phyloP scores from a whole-genome alignment of 1,140 invertebrate genomes.

The Tribolium castaneum region DNA sequence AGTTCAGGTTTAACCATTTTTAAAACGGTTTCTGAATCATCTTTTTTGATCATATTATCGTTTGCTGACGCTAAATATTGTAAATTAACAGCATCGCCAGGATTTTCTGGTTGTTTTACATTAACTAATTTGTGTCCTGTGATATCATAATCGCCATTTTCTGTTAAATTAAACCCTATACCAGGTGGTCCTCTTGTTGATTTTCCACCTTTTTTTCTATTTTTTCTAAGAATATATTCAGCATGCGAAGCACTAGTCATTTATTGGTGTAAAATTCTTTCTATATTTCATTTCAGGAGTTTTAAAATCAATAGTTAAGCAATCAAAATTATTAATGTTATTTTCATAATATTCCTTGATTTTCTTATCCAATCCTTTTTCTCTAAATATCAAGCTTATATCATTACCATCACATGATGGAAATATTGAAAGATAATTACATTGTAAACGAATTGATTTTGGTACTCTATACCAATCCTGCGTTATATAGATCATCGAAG shows the following conservation, averaged over 20 bases:
- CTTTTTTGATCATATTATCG: slow-evolving; percentile 9
- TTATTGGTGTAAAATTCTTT: slow-evolving; percentile 32
- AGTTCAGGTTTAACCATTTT: slow-evolving; percentile 42
- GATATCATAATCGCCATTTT: slow-evolving; percentile 41
- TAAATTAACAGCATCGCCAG: slow-evolving; percentile 39
- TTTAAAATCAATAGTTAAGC: slow-evolving; percentile 30
- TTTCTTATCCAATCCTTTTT: slow-evolving; percentile 43
- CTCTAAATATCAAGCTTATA: slow-evolving; percentile 44
- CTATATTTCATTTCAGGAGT: slow-evolving; percentile 37
- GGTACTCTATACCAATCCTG: slow-evolving; percentile 44
- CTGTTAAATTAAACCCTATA: slow-evolving; percentile 41
- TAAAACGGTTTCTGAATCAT: slow-evolving; percentile 35
- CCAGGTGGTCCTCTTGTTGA: slow-evolving; percentile 37
- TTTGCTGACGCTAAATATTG: not conserved
- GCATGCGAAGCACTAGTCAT: not conserved
- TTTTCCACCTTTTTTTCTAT: slow-evolving; percentile 39
- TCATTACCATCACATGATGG: slow-evolving; percentile 44
- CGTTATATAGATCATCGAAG: slow-evolving; percentile 38
- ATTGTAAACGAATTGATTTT: slow-evolving; percentile 44
- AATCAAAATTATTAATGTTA: slow-evolving; percentile 15
- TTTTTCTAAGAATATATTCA: slow-evolving; percentile 40
- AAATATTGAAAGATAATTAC: slow-evolving; percentile 46
- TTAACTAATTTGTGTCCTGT: slow-evolving; percentile 35
- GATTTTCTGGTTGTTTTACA: slow-evolving; percentile 39
- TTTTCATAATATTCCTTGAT: slow-evolving; percentile 33